Evolutionary conservation across 2,888 invertebrate species (phyloP).

Genomic region (Zygaena filipendulae): DNA sequence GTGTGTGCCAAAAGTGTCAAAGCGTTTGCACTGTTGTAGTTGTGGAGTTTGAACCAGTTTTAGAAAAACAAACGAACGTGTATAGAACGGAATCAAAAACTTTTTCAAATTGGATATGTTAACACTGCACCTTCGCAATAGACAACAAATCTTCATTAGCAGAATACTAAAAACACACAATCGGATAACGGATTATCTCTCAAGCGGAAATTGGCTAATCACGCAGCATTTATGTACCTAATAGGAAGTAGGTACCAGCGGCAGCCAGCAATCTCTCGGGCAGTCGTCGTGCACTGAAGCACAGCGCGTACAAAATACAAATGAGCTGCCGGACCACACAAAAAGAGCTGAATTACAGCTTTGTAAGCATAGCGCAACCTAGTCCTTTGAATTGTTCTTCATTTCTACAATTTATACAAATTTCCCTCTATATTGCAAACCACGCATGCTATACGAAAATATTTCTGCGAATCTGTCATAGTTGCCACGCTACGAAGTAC

Average conservation of each 20-base stretch:
- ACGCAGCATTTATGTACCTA: constrained; percentile 28
- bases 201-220: constrained; percentile 53
- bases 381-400: no score
- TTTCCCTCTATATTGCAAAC: no score
- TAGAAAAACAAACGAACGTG: no score
- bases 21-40: no score
- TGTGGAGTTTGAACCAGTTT: no score
- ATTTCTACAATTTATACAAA: no score
- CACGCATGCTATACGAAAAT: no score
- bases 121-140: constrained; percentile 15
- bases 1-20: no score
- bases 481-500: no score
- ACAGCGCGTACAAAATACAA: constrained; percentile 62
- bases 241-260: constrained; percentile 24
- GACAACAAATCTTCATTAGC: constrained; percentile 5
- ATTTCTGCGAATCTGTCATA: no score
- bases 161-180: constrained; percentile 11
- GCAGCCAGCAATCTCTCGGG: constrained; percentile 51
- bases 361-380: no score
- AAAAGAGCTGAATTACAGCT: constrained; percentile 61
- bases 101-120: no score
- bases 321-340: constrained; percentile 43
- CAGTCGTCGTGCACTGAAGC: constrained; percentile 44
- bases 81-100: constrained; percentile 2
- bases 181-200: constrained; percentile 32